Conservation (phyloP, 2,113 vertebrate species). For the Pachycephala philippinensis region DNA sequence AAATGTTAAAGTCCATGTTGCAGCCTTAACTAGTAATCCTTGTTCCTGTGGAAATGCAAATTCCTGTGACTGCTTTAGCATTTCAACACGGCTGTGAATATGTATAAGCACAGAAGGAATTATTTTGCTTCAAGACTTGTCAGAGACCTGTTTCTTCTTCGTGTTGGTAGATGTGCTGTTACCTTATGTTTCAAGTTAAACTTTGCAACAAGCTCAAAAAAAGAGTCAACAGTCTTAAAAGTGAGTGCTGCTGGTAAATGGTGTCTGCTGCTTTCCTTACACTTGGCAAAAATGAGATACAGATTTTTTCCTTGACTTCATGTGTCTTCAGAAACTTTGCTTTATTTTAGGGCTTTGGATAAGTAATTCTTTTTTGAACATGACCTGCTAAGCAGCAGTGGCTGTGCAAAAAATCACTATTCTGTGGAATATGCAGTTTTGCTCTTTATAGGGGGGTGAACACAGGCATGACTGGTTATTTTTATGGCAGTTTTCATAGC, state of each 20-base stretch:
- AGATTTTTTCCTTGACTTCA: neutral
- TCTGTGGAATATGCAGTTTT: neutral
- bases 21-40: neutral
- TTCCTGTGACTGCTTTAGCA: neutral
- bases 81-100: neutral
- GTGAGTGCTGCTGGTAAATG: neutral
- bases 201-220: neutral
- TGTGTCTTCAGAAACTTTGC: neutral
- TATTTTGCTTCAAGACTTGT: neutral
- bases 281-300: neutral
- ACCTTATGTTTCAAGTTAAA: neutral
- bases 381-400: neutral
- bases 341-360: neutral
- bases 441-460: neutral
- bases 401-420: neutral
- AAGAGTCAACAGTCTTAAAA: neutral
- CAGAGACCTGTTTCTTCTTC: neutral
- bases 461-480: neutral
- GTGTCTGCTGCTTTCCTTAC: neutral
- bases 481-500: neutral
- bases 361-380: neutral
- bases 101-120: neutral
- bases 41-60: neutral
- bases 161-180: neutral
- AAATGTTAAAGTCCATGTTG: neutral